Conservation (phyloP, 2,113 vertebrate genomes). For the Spizaetus ornatus region DNA sequence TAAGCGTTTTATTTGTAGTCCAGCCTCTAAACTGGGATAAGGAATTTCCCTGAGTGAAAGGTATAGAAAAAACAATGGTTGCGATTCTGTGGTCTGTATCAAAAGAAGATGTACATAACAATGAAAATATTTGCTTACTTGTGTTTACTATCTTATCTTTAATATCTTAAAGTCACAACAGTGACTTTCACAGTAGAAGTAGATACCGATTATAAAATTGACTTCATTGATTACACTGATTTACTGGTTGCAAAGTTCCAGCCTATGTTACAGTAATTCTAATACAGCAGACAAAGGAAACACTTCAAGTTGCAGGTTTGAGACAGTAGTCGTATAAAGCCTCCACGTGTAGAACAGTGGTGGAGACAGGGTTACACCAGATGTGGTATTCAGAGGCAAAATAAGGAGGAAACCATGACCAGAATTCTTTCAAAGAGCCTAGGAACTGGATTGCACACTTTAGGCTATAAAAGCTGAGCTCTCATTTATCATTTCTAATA, state of each 20-base stretch:
- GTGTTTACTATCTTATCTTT: neutral
- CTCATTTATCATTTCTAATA: neutral
- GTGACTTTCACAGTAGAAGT: neutral
- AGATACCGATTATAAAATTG: neutral
- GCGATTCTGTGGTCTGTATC: neutral
- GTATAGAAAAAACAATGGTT: neutral
- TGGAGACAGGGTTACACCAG: neutral
- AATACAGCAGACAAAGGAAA: neutral
- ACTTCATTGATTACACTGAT: neutral
- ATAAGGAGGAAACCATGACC: neutral
- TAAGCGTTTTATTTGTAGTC: neutral
- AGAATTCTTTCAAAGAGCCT: neutral
- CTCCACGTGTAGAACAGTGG: neutral
- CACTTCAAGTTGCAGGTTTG: neutral
- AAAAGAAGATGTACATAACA: neutral
- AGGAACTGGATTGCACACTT: neutral
- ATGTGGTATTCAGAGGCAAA: neutral
- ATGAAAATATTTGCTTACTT: neutral
- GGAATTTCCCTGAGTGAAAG: neutral
- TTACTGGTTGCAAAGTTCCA: neutral
- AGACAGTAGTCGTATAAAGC: neutral
- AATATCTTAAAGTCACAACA: neutral
- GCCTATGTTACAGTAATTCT: neutral
- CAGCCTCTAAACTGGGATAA: neutral
- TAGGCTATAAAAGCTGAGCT: neutral